A percentile compares a stretch with the other conserved stretches of the same genome.
These are phyloP conservation scores for Biston betularia DNA, from an alignment of 2,888 invertebrate species.

Conservation along the genomic window DNA sequence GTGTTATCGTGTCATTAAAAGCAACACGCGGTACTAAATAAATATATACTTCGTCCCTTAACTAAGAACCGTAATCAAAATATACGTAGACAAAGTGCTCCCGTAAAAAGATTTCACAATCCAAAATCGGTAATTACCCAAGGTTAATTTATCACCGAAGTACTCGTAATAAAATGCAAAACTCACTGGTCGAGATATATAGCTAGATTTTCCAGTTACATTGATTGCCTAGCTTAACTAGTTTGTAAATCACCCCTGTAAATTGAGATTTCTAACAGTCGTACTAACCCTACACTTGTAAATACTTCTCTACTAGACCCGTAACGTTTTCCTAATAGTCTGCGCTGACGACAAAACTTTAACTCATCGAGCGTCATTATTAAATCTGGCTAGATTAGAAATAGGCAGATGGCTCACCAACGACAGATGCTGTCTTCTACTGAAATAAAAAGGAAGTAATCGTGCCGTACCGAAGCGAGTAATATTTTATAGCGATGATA, in stretches of 20 bases:
- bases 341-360: slow-evolving; percentile 7
- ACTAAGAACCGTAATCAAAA: too few species aligned
- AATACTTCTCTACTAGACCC: slow-evolving; percentile 29
- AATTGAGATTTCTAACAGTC: slow-evolving; percentile 14
- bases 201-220: neutral
- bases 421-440: too few species aligned
- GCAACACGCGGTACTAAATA: too few species aligned
- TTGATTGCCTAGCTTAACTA: neutral
- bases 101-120: neutral
- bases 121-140: neutral
- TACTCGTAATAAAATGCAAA: neutral
- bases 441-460: neutral
- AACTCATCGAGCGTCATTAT: neutral
- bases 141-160: neutral
- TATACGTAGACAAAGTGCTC: too few species aligned
- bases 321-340: slow-evolving; percentile 26
- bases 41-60: too few species aligned
- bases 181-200: neutral
- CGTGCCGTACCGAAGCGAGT: too few species aligned
- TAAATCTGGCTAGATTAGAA: too few species aligned
- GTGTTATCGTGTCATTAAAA: too few species aligned
- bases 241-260: slow-evolving; percentile 5
- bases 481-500: too few species aligned
- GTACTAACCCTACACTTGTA: slow-evolving; percentile 23
- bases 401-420: too few species aligned